Evolutionary conservation across 2,113 vertebrate genomes (phyloP).

Genomic region (Ceratotherium simum): DNA sequence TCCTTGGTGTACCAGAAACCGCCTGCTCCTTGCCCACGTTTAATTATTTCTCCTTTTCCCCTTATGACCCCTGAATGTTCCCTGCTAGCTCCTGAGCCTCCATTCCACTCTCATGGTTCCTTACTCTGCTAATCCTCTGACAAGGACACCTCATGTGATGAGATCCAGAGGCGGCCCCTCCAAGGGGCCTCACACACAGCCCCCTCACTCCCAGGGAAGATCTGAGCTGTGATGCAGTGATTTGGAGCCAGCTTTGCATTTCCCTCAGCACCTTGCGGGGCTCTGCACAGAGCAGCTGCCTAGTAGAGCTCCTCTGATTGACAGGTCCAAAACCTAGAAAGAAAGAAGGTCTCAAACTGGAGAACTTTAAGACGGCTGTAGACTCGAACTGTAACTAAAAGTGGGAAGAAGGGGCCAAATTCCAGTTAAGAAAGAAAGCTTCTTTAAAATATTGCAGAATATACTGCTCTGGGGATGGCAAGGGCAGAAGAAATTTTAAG

Average conservation of each 20-base stretch:
- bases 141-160: not conserved
- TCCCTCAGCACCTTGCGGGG: not conserved
- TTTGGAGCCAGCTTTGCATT: not conserved
- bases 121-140: accelerated
- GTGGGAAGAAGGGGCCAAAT: not conserved
- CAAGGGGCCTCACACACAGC: accelerated
- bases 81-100: not conserved
- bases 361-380: not conserved
- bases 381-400: not conserved
- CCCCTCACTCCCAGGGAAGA: accelerated
- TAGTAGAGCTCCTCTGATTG: not conserved
- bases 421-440: not conserved
- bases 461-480: not conserved
- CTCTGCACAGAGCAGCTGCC: not conserved
- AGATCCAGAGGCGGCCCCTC: accelerated
- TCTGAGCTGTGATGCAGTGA: accelerated
- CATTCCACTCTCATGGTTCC: not conserved
- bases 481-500: not conserved
- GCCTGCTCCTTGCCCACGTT: accelerated
- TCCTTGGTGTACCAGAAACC: not conserved
- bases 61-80: too few species aligned
- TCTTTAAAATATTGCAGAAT: not conserved
- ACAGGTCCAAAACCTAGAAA: not conserved
- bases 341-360: not conserved
- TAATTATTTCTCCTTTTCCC: too few species aligned